These are phyloP conservation scores for Cuniculus paca DNA, from an alignment of 2,797 vertebrate genomes.

Conservation along the genomic window DNA sequence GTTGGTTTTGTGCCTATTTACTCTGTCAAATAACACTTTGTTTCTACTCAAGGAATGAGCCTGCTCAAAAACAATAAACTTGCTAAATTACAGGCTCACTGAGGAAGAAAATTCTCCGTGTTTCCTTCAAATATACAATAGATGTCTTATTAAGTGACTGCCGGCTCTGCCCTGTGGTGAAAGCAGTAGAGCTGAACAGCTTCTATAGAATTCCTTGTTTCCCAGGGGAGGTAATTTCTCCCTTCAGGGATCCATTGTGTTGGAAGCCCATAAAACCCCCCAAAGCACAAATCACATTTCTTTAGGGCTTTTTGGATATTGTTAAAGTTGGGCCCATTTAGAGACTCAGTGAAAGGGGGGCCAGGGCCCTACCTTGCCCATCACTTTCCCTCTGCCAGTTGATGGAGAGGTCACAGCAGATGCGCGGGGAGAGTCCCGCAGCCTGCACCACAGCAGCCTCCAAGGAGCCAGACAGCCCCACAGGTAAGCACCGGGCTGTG, in stretches of 20 bases:
- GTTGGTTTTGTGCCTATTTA: constrained; percentile 13
- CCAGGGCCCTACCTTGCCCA: background rate
- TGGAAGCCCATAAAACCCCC: constrained; percentile 32
- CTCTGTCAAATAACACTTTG: background rate
- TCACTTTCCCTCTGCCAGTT: no score
- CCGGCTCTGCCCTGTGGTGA: background rate
- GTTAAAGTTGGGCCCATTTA: constrained; percentile 12
- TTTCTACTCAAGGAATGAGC: background rate
- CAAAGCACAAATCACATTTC: background rate
- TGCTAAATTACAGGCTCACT: constrained; percentile 51
- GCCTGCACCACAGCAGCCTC: background rate
- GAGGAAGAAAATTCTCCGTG: constrained; percentile 12
- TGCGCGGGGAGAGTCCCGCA: background rate
- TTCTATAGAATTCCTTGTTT: constrained; percentile 72
- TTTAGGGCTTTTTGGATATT: constrained; percentile 35
- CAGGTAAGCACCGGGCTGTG: background rate
- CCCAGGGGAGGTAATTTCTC: constrained; percentile 45
- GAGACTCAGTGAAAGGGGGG: background rate
- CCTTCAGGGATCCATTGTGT: constrained; percentile 11
- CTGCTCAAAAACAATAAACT: constrained; percentile 24
- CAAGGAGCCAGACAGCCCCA: background rate
- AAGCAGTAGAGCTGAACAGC: background rate
- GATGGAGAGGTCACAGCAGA: background rate
- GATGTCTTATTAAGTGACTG: constrained; percentile 49
- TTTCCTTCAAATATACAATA: constrained; percentile 39